Percentiles rank a stretch among this genome's conserved stretches.
phyloP scores from a whole-genome alignment of 2,888 invertebrate genomes.

The Drepana falcataria region DNA sequence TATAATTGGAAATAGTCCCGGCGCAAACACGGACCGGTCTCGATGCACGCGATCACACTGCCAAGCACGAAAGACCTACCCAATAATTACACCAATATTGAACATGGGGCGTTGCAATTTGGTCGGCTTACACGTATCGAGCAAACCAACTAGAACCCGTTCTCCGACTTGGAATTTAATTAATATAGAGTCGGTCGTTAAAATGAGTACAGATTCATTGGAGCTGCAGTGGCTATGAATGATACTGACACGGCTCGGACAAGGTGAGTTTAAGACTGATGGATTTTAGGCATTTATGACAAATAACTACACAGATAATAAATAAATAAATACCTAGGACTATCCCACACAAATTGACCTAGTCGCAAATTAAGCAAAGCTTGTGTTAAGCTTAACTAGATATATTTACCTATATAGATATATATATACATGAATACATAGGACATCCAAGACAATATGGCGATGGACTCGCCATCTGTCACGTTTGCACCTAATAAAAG shows the following conservation, averaged over 20 bases:
- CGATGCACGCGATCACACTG: conserved; percentile 11
- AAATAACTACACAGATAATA: too few relatives aligned
- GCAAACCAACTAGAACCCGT: conserved; percentile 16
- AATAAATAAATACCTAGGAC: too few relatives aligned
- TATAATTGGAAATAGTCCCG: conserved; percentile 36
- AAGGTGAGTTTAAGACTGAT: neutral
- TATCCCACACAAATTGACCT: too few relatives aligned
- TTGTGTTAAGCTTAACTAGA: too few relatives aligned
- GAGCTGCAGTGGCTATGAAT: conserved; percentile 8
- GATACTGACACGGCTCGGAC: neutral
- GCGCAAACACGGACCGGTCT: conserved; percentile 1
- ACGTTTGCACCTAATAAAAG: too few relatives aligned
- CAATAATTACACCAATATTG: conserved; percentile 15
- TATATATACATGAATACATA: too few relatives aligned
- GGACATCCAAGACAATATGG: too few relatives aligned
- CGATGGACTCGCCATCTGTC: too few relatives aligned
- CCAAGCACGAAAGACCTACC: conserved; percentile 13
- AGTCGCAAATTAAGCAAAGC: too few relatives aligned
- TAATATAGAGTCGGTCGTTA: conserved; percentile 18
- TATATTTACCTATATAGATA: too few relatives aligned
- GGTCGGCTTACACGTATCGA: conserved; percentile 11
- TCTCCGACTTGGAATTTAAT: conserved; percentile 19
- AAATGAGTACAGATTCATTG: conserved; percentile 16
- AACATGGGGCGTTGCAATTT: conserved; percentile 11
- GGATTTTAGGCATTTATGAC: too few relatives aligned